Evolutionary conservation across 2,888 invertebrate genomes (phyloP), one percentile per base, ranked within the genome.

Genomic region (Chironomus riparius): DNA sequence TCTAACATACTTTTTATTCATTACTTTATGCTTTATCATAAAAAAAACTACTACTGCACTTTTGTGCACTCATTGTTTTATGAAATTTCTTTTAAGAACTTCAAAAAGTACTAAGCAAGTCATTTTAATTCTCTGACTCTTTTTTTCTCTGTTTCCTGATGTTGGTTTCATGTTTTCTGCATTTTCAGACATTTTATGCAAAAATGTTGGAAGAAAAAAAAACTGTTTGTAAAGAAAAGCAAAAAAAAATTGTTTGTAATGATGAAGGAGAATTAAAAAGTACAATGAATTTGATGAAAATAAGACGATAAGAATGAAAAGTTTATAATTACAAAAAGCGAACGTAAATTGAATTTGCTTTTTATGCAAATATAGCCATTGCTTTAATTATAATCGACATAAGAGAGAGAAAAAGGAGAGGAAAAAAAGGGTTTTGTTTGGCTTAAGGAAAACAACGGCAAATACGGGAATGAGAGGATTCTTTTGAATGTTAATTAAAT

Each of bases 301-400:
- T 47, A 68, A 68, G 22, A 68, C 48, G 74, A 74, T 74, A 74
- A 74, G 74, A 74, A 12, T 74, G 74, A 74, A 68, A 73, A 74
- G 48, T 65, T 74, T 74, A 56, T 74, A 74, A 74, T 74, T 74
- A 74, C 74, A 74, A 74, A 68, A 65, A 68, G 68, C 74, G 56
- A 72, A 61, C 38, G 72, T 62, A 72, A 38, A 72, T 72, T 72
- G 72, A 72, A 72, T 74, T 74, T 68, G 13, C 71, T 50, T 61
- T 74, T 48, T 38, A 74, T 74, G 74, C 47, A 74, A 74, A 74
- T 74, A 68, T 74, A 21, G n/a, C 47, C 68, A 24, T 70, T 65
- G 22, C 65, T 65, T 22, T 65, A 65, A 65, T 28, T 28, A 65
- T 62, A 62, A 74, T 74, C 48, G 68, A 68, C 62, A 47, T 68